Evolutionary conservation across 2,797 vertebrate species (phyloP), one percentile per base, ranked within the genome.

Genomic region (Pyrocephalus nanus): DNA sequence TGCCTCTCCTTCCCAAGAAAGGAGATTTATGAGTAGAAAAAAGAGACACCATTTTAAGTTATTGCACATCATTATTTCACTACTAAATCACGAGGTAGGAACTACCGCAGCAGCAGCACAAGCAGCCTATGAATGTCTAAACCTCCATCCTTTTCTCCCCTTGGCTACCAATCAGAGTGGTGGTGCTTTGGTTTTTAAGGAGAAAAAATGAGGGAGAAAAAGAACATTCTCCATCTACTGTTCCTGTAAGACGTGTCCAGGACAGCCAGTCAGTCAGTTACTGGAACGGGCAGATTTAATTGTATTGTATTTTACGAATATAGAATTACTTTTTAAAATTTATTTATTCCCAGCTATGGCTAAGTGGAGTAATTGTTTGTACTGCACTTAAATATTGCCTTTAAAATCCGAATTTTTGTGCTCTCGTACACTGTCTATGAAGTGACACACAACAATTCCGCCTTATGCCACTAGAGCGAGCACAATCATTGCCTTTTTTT

Each of bases 11-110:
- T 92, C 42, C 53, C 40, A 32, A 65, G 26, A 88, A 81, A 67
- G 29, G 34, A 92, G 78, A 93, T 91, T 87, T 82, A 92, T 4
- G 9, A 27, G 47, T 32, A 26, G 36, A 58, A 62, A 53, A 67
- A 38, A 83, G 20, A 81, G 43, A 86, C 15, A 76, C 18, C 4
- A 6, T 42, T 78, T 27, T 79, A 45, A 91, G 76, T 76, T 66
- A 91, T 20, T 79, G 74, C 74, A 91, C 60, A 71, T 79, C 67
- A 57, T 85, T 60, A 91, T 93, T 95, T 82, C 86, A 38, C 36
- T 55, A 32, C 42, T 82, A 85, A 94, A 91, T 91, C 74, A 91
- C 26, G 64, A 62, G 54, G 64, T n/a, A 42, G 45, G 36, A 91
- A 65, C 71, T 55, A 53, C 40, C 48, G 51, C n/a, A 89, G 73